Conservation (phyloP, 2,888 invertebrate genomes). For the Parnassius apollo region DNA sequence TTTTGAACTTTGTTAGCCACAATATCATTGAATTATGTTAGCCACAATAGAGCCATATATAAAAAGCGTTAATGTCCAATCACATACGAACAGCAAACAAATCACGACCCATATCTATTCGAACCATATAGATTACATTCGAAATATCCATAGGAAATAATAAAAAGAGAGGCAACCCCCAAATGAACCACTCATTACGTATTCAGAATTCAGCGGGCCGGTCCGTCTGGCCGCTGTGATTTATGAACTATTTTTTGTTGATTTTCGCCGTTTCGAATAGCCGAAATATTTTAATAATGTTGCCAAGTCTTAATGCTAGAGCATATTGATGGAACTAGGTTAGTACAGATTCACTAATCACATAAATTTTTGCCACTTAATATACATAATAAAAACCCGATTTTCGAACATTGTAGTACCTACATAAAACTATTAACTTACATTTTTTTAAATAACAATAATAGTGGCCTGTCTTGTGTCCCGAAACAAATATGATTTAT, state of each 20-base stretch:
- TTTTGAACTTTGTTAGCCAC: not conserved
- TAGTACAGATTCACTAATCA: constrained; percentile 30
- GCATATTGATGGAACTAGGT: constrained; percentile 69
- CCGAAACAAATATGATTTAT: too few species aligned
- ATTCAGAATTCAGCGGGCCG: constrained; percentile 51
- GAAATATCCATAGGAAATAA: constrained; percentile 46
- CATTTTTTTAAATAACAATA: too few species aligned
- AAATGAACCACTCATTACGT: constrained; percentile 66
- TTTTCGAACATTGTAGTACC: too few species aligned
- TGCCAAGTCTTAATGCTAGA: constrained; percentile 58
- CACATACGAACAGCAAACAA: constrained; percentile 13
- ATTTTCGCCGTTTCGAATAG: constrained; percentile 45
- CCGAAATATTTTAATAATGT: constrained; percentile 52
- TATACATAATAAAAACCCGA: too few species aligned
- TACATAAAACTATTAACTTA: too few species aligned
- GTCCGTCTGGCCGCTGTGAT: constrained; percentile 69
- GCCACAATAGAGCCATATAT: not conserved
- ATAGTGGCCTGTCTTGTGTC: too few species aligned
- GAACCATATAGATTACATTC: constrained; percentile 38
- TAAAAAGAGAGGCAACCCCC: constrained; percentile 55
- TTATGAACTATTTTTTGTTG: constrained; percentile 72
- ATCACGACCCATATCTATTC: constrained; percentile 11
- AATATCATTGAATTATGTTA: too few species aligned
- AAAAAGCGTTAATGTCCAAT: constrained; percentile 15
- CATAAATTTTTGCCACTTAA: too few species aligned